A percentile compares a stretch with the other conserved stretches of the same genome.
phyloP scores from a whole-genome alignment of 2,888 invertebrate species.

The Julus scanicus region DNA sequence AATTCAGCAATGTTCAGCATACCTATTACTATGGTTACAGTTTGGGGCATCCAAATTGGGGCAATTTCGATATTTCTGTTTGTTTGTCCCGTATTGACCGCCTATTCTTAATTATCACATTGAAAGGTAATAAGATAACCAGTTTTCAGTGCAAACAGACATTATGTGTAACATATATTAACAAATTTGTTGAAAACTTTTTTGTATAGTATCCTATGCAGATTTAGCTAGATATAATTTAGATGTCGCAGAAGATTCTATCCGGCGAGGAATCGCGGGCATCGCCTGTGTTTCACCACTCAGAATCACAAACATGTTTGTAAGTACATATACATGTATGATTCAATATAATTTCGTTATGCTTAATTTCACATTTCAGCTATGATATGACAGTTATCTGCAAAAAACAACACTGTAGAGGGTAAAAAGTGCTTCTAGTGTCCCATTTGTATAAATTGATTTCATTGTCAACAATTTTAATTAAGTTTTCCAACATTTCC shows the following conservation, averaged over 20 bases:
- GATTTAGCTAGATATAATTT: conserved; percentile 61
- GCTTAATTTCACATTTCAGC: too few relatives aligned
- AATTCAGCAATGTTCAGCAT: conserved; percentile 60
- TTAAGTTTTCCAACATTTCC: too few relatives aligned
- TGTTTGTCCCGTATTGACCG: conserved; percentile 61
- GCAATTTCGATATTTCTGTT: conserved; percentile 61
- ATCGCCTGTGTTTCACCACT: conserved; percentile 64
- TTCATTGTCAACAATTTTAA: too few relatives aligned
- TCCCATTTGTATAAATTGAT: too few relatives aligned
- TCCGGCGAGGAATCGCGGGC: conserved; percentile 63
- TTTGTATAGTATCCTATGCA: conserved; percentile 59
- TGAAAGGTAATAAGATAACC: conserved; percentile 57
- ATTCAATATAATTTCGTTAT: too few relatives aligned
- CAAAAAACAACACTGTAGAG: too few relatives aligned
- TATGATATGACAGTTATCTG: too few relatives aligned
- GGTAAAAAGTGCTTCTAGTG: too few relatives aligned
- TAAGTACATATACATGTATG: too few relatives aligned
- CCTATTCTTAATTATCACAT: conserved; percentile 58
- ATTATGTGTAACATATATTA: too few relatives aligned
- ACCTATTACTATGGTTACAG: conserved; percentile 62
- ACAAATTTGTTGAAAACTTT: conserved; percentile 31
- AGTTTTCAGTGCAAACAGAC: background rate
- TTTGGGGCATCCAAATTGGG: conserved; percentile 61
- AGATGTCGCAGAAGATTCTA: conserved; percentile 63
- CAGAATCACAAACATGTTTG: conserved; percentile 64